Percentiles rank a stretch among this genome's conserved stretches.
phyloP scores from a whole-genome alignment of 37 sponge, comb jelly and placozoan species.

The Cliona cf. orientalis region DNA sequence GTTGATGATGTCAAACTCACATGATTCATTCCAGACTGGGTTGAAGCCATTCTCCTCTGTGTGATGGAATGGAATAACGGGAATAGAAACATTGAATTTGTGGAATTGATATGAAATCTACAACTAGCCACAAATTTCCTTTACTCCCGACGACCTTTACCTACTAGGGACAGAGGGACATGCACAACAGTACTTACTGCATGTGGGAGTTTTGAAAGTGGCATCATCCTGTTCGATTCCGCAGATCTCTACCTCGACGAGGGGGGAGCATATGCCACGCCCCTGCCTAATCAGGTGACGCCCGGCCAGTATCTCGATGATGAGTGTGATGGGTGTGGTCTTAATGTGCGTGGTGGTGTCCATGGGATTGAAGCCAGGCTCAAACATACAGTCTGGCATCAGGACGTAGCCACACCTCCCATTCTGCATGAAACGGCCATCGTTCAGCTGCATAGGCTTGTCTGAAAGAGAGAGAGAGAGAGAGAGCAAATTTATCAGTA shows the following conservation, averaged over 20 bases:
- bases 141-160: neutral
- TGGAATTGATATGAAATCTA: no score
- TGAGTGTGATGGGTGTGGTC: slow-evolving; percentile 59
- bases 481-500: no score
- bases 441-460: slow-evolving; percentile 96
- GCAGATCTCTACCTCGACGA: slow-evolving; percentile 87
- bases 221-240: slow-evolving; percentile 80
- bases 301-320: slow-evolving; percentile 81
- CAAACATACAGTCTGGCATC: slow-evolving; percentile 93
- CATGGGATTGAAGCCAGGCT: slow-evolving; percentile 83
- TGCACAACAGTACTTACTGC: slow-evolving; percentile 75
- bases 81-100: no score
- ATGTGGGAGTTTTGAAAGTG: slow-evolving; percentile 74
- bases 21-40: slow-evolving; percentile 88
- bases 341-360: slow-evolving; percentile 53
- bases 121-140: neutral
- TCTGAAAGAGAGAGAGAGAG: no score
- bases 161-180: neutral
- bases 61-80: no score
- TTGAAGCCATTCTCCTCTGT: slow-evolving; percentile 94
- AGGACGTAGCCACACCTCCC: slow-evolving; percentile 95
- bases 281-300: slow-evolving; percentile 82
- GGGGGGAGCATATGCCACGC: slow-evolving; percentile 83
- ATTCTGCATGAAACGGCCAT: slow-evolving; percentile 92
- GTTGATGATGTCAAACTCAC: slow-evolving; percentile 85